Base-by-base conservation (phyloP, 1,140 invertebrate genomes). In the Monochamus saltuarius region DNA sequence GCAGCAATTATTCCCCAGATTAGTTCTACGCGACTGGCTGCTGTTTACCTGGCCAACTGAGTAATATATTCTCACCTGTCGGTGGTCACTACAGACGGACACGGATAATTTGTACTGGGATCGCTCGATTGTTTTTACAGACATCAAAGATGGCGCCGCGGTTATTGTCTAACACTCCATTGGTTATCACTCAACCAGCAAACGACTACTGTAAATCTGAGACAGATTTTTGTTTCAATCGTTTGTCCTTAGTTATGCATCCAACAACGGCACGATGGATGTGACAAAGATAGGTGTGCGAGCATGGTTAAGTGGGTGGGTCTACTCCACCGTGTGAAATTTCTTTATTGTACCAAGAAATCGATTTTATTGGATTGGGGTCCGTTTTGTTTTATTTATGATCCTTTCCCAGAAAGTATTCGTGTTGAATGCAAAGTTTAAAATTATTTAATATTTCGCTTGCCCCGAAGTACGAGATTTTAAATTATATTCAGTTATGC, bases 1-100 rank as follows among this genome's bases (percentile, higher is more conserved):
- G 37, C 46, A 37, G 17, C 13, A 14, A 56, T 64, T 61, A 62
- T 56, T 62, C 52, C 54, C 47, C 59, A 19, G 57, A 66, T 66
- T 63, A 66, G 64, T 66, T 65, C 64, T 29, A 29, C 22, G 22
- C 43, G 17, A 14, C 22, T 34, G 37, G 14, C 17, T 19, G 35
- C 22, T 65, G 53, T 62, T 62, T 62, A 55, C 52, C 59, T 60
- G 66, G 53, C 61, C 64, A 60, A 66, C 58, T 63, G 38, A 65
- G 54, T 57, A 61, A 61, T 65, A 60, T 64, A 64, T 68, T 68
- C 61, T 66, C 66, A 68, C 66, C 66, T 68, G 61, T 66, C 66
- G 64, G 58, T 61, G 66, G 62, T 63, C 64, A 66, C 63, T 67
- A 54, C 59, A 56, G 54, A 38, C 59, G 59, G 63, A 63, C 66